Base-by-base conservation (phyloP, 1,140 invertebrate species). In the Drosophila ercepeae region DNA sequence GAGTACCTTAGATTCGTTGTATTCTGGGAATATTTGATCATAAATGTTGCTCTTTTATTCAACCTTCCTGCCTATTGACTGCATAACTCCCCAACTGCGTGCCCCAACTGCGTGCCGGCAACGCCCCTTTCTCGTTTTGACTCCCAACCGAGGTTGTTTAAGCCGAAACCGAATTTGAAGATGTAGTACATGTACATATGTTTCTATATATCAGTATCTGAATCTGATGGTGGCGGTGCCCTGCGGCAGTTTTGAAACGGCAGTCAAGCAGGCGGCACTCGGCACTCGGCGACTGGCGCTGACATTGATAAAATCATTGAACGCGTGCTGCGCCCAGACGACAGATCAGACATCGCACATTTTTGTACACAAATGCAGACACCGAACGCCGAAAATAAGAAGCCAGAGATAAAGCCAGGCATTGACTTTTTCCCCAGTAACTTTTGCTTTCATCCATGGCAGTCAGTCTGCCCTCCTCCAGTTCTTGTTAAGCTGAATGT, bases 291-390 rank as follows among this genome's bases (percentile, higher is more conserved):
- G 57, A 50, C 70, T 77, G 70, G 55, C 71, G 82, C 78, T 88
- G 82, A 88, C 82, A 81, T 88, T 88, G 82, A 88, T 88, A 77
- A 82, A 82, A 88, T 88, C 82, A 67, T 61, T 75, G 60, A 53
- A 73, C 74, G 82, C 82, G 82, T 88, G 82, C 82, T 72, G 72
- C 21, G 72, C 42, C 42, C 68, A 51, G 55, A 51, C 69, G 70
- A 32, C 46, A 44, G 34, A 46, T 61, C 52, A 58, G 59, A 52
- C 60, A 45, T 19, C 27, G 44, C 13, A 23, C 18, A 58, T 42
- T 13, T 19, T 8, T 27, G 5, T 27, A 45, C 46, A 46, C 41
- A 19, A 23, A 18, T 34, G 4, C 11, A 25, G 36, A 23, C 49
- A 41, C n/a, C n/a, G n/a, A n/a, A n/a, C 41, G 4, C 13, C 44